A percentile compares a stretch with the other conserved stretches of the same genome.
These are phyloP conservation scores for Petaurus breviceps DNA, from an alignment of 2,113 vertebrate genomes.

Conservation along the genomic window DNA sequence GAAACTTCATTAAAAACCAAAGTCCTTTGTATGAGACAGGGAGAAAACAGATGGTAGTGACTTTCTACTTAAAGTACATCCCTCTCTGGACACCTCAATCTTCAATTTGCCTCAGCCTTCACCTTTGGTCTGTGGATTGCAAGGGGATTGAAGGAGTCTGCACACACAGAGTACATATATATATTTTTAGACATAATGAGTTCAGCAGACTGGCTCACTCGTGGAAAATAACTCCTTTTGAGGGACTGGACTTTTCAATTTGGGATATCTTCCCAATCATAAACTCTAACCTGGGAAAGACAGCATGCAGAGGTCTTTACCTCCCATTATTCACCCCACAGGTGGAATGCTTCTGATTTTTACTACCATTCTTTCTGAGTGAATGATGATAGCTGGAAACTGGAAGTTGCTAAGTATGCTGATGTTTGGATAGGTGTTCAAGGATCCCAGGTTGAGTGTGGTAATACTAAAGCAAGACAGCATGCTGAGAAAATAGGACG, in stretches of 20 bases:
- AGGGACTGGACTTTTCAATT: slow-evolving; percentile 3
- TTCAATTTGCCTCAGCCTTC: slow-evolving; percentile 28
- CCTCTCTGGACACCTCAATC: slow-evolving; percentile 17
- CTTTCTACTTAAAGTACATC: not conserved
- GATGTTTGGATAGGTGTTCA: slow-evolving; percentile 49
- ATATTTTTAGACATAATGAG: slow-evolving; percentile 1
- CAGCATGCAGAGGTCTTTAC: slow-evolving; percentile 39
- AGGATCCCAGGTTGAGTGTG: slow-evolving; percentile 52
- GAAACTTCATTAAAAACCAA: slow-evolving; percentile 55
- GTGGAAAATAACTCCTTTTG: slow-evolving; percentile 14
- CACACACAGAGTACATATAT: not conserved
- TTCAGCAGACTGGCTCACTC: not conserved
- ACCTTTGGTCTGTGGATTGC: not conserved
- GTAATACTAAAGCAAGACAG: slow-evolving; percentile 12
- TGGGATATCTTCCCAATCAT: slow-evolving; percentile 6
- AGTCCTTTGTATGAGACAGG: slow-evolving; percentile 36
- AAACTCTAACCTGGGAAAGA: not conserved
- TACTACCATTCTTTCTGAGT: slow-evolving; percentile 37
- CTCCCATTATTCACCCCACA: slow-evolving; percentile 21
- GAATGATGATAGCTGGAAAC: slow-evolving; percentile 15
- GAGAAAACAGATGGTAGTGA: slow-evolving; percentile 19
- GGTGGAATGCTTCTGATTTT: slow-evolving; percentile 24
- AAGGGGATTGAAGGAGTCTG: not conserved
- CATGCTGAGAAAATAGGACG: slow-evolving; percentile 26
- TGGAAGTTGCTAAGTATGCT: slow-evolving; percentile 42